Evolutionary conservation across 2,797 vertebrate species (phyloP), one percentile per base, ranked within the genome.

Genomic region (Fistularia tabacaria): DNA sequence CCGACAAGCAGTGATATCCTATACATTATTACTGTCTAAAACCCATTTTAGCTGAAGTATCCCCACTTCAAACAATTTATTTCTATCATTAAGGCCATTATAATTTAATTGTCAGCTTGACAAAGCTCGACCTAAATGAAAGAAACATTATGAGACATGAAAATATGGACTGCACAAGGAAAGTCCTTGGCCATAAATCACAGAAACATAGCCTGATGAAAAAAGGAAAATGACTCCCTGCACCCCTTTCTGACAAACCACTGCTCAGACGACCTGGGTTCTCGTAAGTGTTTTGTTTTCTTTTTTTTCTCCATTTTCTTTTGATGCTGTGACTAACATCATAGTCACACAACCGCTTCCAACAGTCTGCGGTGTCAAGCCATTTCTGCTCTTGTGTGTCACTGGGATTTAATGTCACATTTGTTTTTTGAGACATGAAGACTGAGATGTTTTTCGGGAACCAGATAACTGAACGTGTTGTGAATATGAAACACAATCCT

Each of bases 271-370:
- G 71, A 74, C 56, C 64, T 7, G 50, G 63, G 56, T 86, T 87
- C 81, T 84, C 69, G 81, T 84, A 85, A 88, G 66, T 49, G 52
- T 69, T 73, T 74, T 69, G 66, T 62, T 43, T 66, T 63, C 68
- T 25, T 25, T 51, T 53, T 69, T 71, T 74, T 76, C 71, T 69
- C 65, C 52, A 73, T 63, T 55, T 42, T 52, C 37, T 84, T 85
- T 85, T 85, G 82, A 85, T 73, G 69, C 64, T 59, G 65, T 86
- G 86, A 87, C 77, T 86, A 73, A 87, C 25, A n/a, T 51, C 70
- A 56, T 63, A 39, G 64, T 85, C 82, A 82, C 74, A 67, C 57
- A 46, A 80, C 84, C 85, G 69, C 82, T 78, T 85, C 80, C 77
- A 84, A 76, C 66, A 9, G 69, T 59, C 62, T 56, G 66, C 38